Evolutionary conservation across 2,888 invertebrate species (phyloP).

Genomic region (Yponomeuta sedellus): DNA sequence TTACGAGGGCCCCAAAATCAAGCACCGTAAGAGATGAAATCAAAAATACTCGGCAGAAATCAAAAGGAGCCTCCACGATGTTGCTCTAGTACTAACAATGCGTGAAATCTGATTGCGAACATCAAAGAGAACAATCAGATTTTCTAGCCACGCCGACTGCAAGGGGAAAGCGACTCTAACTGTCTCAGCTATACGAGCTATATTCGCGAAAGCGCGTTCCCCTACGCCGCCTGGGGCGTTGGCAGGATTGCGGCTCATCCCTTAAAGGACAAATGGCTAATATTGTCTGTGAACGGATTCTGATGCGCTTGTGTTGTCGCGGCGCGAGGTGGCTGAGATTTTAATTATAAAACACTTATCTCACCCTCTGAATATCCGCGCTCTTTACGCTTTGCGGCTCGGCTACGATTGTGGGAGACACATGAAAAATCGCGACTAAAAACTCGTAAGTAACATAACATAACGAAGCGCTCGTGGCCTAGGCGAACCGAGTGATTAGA

Average conservation of each 20-base stretch:
- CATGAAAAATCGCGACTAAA: no score
- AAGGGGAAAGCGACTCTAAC: constrained; percentile 23
- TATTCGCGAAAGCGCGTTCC: constrained; percentile 25
- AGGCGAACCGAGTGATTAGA: no score
- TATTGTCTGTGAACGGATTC: constrained; percentile 26
- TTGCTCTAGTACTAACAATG: constrained; percentile 55
- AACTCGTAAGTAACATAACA: no score
- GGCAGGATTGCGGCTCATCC: constrained; percentile 46
- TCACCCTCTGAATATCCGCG: background rate
- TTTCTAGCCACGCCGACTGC: constrained; percentile 19
- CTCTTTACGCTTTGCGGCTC: background rate
- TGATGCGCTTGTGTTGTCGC: constrained; percentile 11
- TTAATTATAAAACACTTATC: constrained; percentile 33
- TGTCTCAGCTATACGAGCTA: constrained; percentile 21
- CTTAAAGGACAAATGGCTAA: constrained; percentile 30
- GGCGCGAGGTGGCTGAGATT: constrained; percentile 28
- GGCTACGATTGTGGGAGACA: background rate
- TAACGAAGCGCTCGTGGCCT: no score
- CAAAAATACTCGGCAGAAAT: constrained; percentile 69
- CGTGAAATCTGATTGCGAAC: constrained; percentile 54
- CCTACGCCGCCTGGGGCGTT: constrained; percentile 28
- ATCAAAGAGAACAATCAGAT: constrained; percentile 26
- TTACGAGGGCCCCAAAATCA: constrained; percentile 34
- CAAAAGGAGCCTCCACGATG: constrained; percentile 67
- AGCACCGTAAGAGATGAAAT: constrained; percentile 62